Evolutionary conservation across 2,797 vertebrate genomes (phyloP).

Genomic region (Acestrorhynchus altus): DNA sequence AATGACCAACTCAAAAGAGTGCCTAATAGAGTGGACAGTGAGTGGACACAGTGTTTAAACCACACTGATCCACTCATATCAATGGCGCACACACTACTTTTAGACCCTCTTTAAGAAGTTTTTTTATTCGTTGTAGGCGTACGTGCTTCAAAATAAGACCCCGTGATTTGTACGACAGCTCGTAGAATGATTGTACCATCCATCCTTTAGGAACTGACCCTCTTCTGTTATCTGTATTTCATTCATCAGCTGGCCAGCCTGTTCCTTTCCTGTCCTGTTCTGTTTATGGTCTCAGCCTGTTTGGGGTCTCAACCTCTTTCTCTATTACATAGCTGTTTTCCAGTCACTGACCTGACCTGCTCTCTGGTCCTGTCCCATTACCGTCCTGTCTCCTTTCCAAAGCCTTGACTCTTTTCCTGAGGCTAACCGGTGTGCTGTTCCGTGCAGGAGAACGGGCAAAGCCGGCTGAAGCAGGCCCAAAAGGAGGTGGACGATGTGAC

Average conservation of each 20-base stretch:
- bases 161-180: no score
- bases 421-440: background rate
- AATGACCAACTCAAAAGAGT: no score
- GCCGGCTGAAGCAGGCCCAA: conserved; percentile 73
- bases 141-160: no score
- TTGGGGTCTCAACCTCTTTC: background rate
- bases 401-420: background rate
- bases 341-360: background rate
- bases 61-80: no score
- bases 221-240: background rate
- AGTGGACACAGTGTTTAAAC: no score
- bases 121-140: no score
- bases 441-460: conserved; percentile 74
- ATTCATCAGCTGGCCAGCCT: background rate
- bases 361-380: background rate
- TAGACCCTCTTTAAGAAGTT: no score
- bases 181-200: background rate
- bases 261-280: background rate
- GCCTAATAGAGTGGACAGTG: no score
- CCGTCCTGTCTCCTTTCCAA: background rate
- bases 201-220: background rate
- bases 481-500: conserved; percentile 76
- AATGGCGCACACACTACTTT: no score
- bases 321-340: no score
- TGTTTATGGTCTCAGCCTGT: background rate